Base-by-base conservation (phyloP, 2,888 invertebrate species). In the Drosophila leonis region DNA sequence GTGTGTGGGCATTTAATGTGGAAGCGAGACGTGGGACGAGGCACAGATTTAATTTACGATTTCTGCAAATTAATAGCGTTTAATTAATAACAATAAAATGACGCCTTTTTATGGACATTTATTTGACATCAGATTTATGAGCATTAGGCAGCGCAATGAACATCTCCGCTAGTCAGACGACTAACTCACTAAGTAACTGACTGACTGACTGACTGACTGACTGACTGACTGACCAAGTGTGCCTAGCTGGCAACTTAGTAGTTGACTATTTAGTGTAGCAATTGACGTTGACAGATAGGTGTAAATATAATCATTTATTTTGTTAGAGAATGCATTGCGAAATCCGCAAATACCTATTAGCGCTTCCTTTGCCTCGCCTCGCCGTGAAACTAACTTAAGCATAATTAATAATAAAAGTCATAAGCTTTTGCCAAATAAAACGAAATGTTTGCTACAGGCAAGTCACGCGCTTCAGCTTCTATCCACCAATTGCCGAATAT, bases 81-180 rank as follows among this genome's bases (percentile, higher is more conserved):
- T 90, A 90, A 90, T 90, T 90, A 90, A 90, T 90, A 90, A 89
- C 86, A 90, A 89, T 90, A 90, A 90, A 90, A 83, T 88, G 90
- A 88, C 88, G 88, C 88, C 88, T 89, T 73, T 80, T 89, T 83
- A 83, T 86, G 80, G 80, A 77, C 85, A 78, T 87, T 86, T 85
- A 83, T 82, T 83, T 86, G 83, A 75, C 75, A 74, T 61, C 67
- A 76, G 88, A 88, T 85, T 87, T 83, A 86, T 82, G 86, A 71
- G 52, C 61, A 48, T 68, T 76, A 67, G 67, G 46, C 63, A 49
- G 44, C 60, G 68, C 66, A 60, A 57, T 63, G 59, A 27, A 29
- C 49, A 59, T 27, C 46, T 46, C 46, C 2, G 46, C 27, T 4
- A 15, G 52, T 31, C 46, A 41, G 46, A 70, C 63, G 48, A 65